A percentile compares a stretch with the other conserved stretches of the same genome.
Conservation (phyloP, 2,797 vertebrate genomes). For the Sphenodon punctatus region DNA sequence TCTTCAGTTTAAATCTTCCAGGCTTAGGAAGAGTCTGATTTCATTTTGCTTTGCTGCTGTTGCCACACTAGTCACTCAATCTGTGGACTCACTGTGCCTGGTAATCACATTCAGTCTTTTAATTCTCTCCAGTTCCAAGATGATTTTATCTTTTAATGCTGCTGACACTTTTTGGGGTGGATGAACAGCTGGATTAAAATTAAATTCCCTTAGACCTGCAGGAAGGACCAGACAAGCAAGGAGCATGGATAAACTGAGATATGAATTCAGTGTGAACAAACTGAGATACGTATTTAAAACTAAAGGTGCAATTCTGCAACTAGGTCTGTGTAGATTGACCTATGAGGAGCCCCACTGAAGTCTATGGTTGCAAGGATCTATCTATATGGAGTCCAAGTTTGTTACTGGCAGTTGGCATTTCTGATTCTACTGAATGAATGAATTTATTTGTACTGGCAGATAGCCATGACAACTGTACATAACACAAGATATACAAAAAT, state of each 20-base stretch:
- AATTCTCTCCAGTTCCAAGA: background rate
- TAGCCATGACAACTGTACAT: no score
- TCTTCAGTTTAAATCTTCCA: background rate
- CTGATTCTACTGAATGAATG: slow-evolving; percentile 12
- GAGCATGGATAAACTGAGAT: no score
- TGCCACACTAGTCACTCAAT: background rate
- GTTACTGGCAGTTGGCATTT: slow-evolving; percentile 33
- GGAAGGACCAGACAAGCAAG: background rate
- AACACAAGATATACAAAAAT: no score
- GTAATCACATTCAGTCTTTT: background rate
- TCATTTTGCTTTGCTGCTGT: background rate
- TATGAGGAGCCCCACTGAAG: background rate
- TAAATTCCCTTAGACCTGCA: no score
- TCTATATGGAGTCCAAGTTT: background rate
- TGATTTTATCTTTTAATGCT: background rate
- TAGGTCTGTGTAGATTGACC: background rate
- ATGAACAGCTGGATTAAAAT: background rate
- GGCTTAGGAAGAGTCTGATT: background rate
- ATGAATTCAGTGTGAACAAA: background rate
- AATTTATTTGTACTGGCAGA: slow-evolving; percentile 20
- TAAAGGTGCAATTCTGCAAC: background rate
- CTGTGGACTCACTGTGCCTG: background rate
- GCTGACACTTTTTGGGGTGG: background rate
- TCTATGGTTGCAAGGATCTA: background rate
- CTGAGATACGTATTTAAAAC: background rate